Conservation (phyloP, 2,888 invertebrate species). For the Idaea straminata region DNA sequence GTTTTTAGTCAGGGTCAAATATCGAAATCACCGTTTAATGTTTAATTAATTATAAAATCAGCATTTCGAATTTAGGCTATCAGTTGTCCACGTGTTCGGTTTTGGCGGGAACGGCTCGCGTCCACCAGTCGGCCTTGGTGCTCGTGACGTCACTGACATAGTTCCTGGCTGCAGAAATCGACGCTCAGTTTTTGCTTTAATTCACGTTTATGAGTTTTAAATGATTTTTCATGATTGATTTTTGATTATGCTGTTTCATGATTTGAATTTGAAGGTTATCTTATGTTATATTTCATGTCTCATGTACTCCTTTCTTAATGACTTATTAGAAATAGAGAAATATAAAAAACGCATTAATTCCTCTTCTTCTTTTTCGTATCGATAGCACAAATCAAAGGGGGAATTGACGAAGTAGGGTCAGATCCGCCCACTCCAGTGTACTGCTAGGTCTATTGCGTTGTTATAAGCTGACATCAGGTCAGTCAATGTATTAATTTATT, state of each 20-base stretch:
- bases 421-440: too few species aligned
- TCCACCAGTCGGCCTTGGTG: constrained; percentile 69
- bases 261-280: not conserved
- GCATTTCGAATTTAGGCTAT: constrained; percentile 29
- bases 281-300: not conserved
- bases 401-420: too few species aligned
- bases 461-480: too few species aligned
- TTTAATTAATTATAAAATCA: constrained; percentile 9
- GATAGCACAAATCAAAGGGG: too few species aligned
- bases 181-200: constrained; percentile 55
- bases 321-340: not conserved
- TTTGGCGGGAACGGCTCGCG: constrained; percentile 68
- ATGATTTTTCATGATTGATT: not conserved
- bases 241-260: not conserved
- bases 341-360: not conserved
- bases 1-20: constrained; percentile 13
- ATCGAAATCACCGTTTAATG: not conserved
- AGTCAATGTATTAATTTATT: not conserved
- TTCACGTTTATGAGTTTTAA: constrained; percentile 33
- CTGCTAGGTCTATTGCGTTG: too few species aligned
- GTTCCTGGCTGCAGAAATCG: constrained; percentile 66
- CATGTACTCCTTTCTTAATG: not conserved
- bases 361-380: too few species aligned
- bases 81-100: constrained; percentile 45
- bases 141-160: constrained; percentile 74